Evolutionary conservation across 2,888 invertebrate genomes (phyloP).

Genomic region (Lydus trimaculatus): DNA sequence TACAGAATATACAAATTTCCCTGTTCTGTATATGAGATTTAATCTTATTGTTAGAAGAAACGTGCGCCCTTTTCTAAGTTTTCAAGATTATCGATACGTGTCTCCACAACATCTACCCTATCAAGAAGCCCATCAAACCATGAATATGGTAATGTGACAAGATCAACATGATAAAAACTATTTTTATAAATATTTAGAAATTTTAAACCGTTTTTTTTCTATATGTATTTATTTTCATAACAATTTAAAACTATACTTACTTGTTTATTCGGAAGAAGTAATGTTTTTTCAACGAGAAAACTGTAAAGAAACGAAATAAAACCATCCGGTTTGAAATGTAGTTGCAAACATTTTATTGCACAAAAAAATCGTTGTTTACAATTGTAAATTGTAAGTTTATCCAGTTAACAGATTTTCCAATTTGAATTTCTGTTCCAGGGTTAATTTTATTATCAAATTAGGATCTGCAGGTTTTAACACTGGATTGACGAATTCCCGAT

Average conservation of each 20-base stretch:
- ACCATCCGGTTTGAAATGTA: conserved; percentile 72
- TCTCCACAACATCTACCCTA: background rate
- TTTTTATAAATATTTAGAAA: conserved; percentile 1
- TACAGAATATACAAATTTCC: background rate
- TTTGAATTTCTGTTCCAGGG: conserved; percentile 47
- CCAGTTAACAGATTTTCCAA: conserved; percentile 49
- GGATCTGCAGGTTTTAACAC: conserved; percentile 58
- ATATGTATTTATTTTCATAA: background rate
- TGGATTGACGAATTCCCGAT: conserved; percentile 69
- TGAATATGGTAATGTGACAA: background rate
- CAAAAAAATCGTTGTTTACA: background rate
- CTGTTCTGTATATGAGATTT: background rate
- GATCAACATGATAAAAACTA: background rate
- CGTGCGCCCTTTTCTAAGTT: background rate
- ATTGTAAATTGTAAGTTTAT: background rate
- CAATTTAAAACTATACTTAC: conserved; percentile 53
- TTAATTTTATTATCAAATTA: conserved; percentile 50
- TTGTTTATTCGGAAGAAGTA: conserved; percentile 71
- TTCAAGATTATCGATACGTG: background rate
- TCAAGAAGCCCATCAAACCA: conserved; percentile 4
- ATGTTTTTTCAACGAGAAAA: conserved; percentile 71
- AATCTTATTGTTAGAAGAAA: background rate
- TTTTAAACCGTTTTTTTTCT: background rate
- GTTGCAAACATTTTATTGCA: conserved; percentile 68
- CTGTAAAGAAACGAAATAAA: conserved; percentile 73